These are phyloP conservation scores for Chrysochloris asiatica DNA, from an alignment of 2,113 vertebrate genomes.

Conservation along the genomic window DNA sequence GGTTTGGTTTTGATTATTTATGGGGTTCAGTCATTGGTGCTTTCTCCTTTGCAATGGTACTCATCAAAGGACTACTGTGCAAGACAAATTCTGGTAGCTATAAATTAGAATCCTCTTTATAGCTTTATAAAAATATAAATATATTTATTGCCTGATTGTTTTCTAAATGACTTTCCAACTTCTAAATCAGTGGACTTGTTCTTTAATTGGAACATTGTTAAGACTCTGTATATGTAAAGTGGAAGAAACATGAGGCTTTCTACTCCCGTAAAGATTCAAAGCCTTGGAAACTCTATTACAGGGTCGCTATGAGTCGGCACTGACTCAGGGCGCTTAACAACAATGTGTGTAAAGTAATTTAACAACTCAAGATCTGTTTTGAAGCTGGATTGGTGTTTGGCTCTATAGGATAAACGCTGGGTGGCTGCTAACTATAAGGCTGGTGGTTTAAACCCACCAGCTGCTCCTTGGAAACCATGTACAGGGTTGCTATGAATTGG, in stretches of 20 bases:
- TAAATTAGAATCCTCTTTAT: not conserved
- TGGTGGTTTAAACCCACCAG: not conserved
- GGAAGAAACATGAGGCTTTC: no score
- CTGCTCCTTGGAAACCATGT: not conserved
- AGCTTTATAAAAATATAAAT: constrained; percentile 18
- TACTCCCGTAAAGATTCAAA: no score
- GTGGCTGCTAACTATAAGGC: not conserved
- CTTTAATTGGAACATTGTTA: not conserved
- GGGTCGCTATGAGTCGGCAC: no score
- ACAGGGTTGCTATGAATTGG: not conserved
- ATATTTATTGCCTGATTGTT: not conserved
- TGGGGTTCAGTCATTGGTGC: no score
- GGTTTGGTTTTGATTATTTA: not conserved
- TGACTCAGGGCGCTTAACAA: no score
- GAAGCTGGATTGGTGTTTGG: not conserved
- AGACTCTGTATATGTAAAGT: not conserved
- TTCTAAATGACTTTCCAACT: constrained; percentile 13
- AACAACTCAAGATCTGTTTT: not conserved
- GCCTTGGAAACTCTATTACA: no score
- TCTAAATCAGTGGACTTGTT: not conserved
- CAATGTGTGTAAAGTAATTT: no score
- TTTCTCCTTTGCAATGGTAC: not conserved
- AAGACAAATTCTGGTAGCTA: not conserved
- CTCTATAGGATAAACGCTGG: no score
- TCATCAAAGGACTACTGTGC: not conserved